Base-by-base conservation (phyloP, 1,140 invertebrate species). In the Drosophila dunni region DNA sequence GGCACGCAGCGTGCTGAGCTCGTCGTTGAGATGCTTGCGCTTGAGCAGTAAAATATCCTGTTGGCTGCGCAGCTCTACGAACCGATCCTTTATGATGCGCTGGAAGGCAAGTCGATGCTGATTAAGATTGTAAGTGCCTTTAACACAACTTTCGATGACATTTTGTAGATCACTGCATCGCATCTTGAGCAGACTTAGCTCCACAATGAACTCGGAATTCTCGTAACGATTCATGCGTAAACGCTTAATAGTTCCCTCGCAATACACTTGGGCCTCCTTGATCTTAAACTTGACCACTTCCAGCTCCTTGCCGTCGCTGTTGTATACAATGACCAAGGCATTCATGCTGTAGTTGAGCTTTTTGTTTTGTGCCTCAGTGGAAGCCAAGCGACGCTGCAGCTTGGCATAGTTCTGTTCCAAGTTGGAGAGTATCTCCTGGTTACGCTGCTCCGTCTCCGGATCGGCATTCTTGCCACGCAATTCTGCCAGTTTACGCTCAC, bases 141-240 rank as follows among this genome's bases (percentile, higher is more conserved):
- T 91, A 7, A 94, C 93, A 60, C 94, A 93, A 53, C 93, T 94
- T 0, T 91, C 88, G 50, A 94, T 93, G 3, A 93, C 91, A 51
- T 93, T 93, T 69, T 94, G 93, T 6, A 94, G 91, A 74, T 95
- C 93, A 36, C 92, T 92, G 0, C 95, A 93, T 60, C 92, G 92
- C 40, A 96, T 92, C 69, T 93, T 92, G 10, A 95, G 72, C 50
- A 95, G 91, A 83, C 94, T 95, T 44, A 95, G 93, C 48, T 95
- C 94, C 1, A 95, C 94, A 73, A 94, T 94, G 50, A 93, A 93
- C 62, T 94, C 93, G 38, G 95, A 94, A 11, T 93, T 94, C 2
- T 79, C 81, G 7, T 81, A 83, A 42, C 93, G 94, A 11, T 86
- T 90, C 17, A 74, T 56, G 71, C 93, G 93, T 0, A 95, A 29